Evolutionary conservation across 92 coral and sea anemone genomes (phyloP).

Genomic region (Epizoanthus scotinus): DNA sequence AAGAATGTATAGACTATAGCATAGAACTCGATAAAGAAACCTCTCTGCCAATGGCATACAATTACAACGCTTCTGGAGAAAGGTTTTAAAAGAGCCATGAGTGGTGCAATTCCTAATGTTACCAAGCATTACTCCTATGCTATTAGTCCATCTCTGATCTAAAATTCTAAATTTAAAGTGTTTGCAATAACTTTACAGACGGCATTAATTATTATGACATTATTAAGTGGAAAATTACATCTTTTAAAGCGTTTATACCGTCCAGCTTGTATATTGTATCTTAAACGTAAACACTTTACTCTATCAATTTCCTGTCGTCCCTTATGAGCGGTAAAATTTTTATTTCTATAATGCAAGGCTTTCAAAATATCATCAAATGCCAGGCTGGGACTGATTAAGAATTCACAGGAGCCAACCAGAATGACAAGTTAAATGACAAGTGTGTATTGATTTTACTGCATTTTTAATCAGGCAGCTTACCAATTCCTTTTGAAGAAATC

Average conservation of each 20-base stretch:
- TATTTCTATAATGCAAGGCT: not conserved
- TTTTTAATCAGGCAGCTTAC: slow-evolving; percentile 6
- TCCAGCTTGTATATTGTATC: not conserved
- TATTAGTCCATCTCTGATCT: not conserved
- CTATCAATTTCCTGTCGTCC: not conserved
- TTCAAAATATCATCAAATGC: not conserved
- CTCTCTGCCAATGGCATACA: too few relatives aligned
- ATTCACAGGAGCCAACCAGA: not conserved
- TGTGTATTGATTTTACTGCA: slow-evolving; percentile 17
- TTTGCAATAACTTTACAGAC: not conserved
- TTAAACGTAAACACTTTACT: not conserved
- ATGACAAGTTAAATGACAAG: too few relatives aligned
- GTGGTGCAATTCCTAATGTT: not conserved
- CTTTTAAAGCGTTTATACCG: not conserved
- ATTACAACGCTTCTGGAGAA: too few relatives aligned
- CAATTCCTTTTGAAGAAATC: not conserved
- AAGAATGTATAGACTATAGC: too few relatives aligned
- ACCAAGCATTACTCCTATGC: not conserved
- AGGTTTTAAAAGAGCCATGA: too few relatives aligned
- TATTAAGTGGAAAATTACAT: not conserved
- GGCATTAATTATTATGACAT: not conserved
- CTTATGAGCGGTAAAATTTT: not conserved
- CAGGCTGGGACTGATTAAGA: not conserved
- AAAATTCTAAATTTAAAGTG: not conserved
- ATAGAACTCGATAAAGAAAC: too few relatives aligned